Percentiles rank a stretch among this genome's conserved stretches.
Evolutionary conservation across 2,797 vertebrate genomes (phyloP).

Genomic region (Esox masquinongy): DNA sequence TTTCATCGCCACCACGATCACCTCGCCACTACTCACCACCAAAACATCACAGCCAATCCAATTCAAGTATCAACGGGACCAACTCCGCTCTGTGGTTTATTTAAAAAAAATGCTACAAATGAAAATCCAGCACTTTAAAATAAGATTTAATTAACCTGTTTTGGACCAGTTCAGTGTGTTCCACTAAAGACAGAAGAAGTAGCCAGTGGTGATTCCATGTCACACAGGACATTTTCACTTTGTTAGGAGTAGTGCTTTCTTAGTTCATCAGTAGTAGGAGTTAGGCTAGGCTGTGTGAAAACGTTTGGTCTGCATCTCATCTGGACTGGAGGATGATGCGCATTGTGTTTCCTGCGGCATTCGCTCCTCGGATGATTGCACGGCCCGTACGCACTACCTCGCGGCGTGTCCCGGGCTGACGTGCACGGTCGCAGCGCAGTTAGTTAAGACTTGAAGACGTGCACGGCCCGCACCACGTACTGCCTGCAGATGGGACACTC

Average conservation of each 20-base stretch:
- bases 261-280: slow-evolving; percentile 17
- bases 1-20: slow-evolving; percentile 27
- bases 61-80: slow-evolving; percentile 50
- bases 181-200: slow-evolving; percentile 25
- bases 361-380: slow-evolving; percentile 33
- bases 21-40: slow-evolving; percentile 19
- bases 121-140: slow-evolving; percentile 1
- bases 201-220: not conserved
- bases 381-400: slow-evolving; percentile 54
- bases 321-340: slow-evolving; percentile 22
- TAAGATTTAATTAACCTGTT: not conserved
- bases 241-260: slow-evolving; percentile 33
- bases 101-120: slow-evolving; percentile 15
- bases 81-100: slow-evolving; percentile 26
- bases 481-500: slow-evolving; percentile 99
- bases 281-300: slow-evolving; percentile 34
- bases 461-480: slow-evolving; percentile 95
- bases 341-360: slow-evolving; percentile 41
- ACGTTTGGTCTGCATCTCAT: slow-evolving; percentile 38
- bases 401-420: not conserved
- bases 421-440: slow-evolving; percentile 23
- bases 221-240: slow-evolving; percentile 2
- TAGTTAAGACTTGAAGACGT: slow-evolving; percentile 89
- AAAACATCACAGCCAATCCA: slow-evolving; percentile 26
- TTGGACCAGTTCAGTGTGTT: not conserved